Percentiles rank a stretch among this genome's conserved stretches.
Evolutionary conservation across 1,140 invertebrate species (phyloP).

Genomic region (Sweltsa coloradensis): DNA sequence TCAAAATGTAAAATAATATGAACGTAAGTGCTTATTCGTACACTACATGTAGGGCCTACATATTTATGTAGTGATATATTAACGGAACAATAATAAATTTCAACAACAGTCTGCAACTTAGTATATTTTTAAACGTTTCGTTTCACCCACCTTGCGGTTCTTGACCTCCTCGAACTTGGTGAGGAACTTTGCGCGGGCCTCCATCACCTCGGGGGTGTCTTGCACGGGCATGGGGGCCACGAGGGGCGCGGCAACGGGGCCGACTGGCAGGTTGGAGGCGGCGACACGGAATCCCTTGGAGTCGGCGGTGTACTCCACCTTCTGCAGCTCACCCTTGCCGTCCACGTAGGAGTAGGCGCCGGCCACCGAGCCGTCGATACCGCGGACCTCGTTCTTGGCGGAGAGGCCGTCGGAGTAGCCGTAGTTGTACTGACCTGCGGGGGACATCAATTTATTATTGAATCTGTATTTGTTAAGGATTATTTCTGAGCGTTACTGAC

Average conservation of each 20-base stretch:
- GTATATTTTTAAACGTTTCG: too few species aligned
- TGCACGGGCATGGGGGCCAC: slow-evolving; percentile 10
- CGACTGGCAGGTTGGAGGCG: slow-evolving; percentile 19
- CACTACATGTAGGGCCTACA: too few species aligned
- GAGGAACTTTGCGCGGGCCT: slow-evolving; percentile 41
- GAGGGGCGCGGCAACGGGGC: neutral
- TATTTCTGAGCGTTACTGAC: too few species aligned
- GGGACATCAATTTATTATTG: too few species aligned
- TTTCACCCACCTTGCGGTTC: too few species aligned
- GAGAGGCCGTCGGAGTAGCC: slow-evolving; percentile 21
- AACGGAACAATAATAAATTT: too few species aligned
- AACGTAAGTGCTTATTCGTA: too few species aligned
- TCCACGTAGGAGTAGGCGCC: slow-evolving; percentile 22
- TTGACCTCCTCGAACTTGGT: slow-evolving; percentile 29
- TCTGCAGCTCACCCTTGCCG: slow-evolving; percentile 18
- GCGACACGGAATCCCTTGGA: slow-evolving; percentile 19
- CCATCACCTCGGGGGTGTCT: slow-evolving; percentile 44
- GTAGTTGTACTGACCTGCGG: slow-evolving; percentile 31
- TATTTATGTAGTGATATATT: too few species aligned
- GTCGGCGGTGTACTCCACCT: slow-evolving; percentile 19
- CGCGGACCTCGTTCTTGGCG: slow-evolving; percentile 17
- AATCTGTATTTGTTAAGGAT: too few species aligned
- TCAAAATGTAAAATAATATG: too few species aligned
- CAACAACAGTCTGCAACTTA: too few species aligned
- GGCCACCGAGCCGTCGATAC: slow-evolving; percentile 3